phyloP scores from a whole-genome alignment of 2,113 vertebrate genomes.

The Etheostoma spectabile region DNA sequence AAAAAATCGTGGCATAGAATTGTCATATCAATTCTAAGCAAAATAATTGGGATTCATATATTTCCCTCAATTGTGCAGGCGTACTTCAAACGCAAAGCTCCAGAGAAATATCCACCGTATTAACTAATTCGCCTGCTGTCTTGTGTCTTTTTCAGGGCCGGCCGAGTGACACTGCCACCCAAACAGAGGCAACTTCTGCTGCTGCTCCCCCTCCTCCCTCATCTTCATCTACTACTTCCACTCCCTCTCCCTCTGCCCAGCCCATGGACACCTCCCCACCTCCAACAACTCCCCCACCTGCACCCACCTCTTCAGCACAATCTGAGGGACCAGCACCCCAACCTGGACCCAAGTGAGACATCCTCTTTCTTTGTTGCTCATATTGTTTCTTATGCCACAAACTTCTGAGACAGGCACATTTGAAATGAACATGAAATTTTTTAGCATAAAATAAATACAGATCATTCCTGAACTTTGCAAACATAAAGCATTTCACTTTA shows the following conservation, averaged over 20 bases:
- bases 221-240: constrained; percentile 80
- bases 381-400: neutral
- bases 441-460: neutral
- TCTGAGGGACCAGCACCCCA: constrained; percentile 79
- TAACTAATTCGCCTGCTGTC: neutral
- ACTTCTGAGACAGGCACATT: neutral
- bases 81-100: neutral
- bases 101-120: neutral
- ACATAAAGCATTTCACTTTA: neutral
- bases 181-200: constrained; percentile 61
- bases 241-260: constrained; percentile 81
- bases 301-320: constrained; percentile 72
- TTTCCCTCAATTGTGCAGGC: no score
- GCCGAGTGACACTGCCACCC: constrained; percentile 65
- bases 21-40: no score
- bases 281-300: constrained; percentile 78
- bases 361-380: fast-evolving
- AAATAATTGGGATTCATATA: no score
- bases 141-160: constrained; percentile 67
- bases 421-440: neutral
- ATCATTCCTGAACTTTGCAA: neutral
- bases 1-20: no score
- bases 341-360: constrained; percentile 81
- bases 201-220: constrained; percentile 67
- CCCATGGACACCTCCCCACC: constrained; percentile 85